phyloP scores from a whole-genome alignment of 2,113 vertebrate genomes.

The Daubentonia madagascariensis region DNA sequence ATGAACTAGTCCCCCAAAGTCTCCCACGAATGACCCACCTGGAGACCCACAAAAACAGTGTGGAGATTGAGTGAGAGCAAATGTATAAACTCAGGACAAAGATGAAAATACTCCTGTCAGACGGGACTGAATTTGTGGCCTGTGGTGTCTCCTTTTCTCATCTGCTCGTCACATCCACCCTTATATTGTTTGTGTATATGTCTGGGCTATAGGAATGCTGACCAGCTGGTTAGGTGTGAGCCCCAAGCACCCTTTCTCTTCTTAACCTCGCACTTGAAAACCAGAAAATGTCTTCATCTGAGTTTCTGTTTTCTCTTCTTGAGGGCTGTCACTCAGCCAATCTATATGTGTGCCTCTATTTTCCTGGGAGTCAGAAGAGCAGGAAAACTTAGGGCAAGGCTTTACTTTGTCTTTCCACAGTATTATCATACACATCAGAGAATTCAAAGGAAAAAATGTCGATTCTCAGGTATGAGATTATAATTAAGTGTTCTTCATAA shows the following conservation, averaged over 20 bases:
- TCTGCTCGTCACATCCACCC: neutral
- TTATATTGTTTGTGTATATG: neutral
- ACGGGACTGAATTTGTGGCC: neutral
- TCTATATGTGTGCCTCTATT: neutral
- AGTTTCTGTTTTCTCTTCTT: neutral
- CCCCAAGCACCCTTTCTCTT: neutral
- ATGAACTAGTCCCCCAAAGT: neutral
- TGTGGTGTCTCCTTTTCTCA: neutral
- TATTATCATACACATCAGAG: neutral
- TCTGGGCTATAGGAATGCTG: neutral
- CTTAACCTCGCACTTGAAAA: slow-evolving; percentile 5
- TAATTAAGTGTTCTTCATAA: neutral
- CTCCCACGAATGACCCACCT: neutral
- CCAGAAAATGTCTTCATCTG: neutral
- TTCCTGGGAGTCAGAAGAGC: slow-evolving; percentile 2
- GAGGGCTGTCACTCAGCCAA: neutral
- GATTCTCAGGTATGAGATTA: neutral
- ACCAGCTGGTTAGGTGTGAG: neutral
- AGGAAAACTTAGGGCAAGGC: neutral
- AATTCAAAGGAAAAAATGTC: neutral
- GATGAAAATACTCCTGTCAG: neutral
- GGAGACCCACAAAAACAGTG: neutral
- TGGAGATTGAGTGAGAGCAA: neutral
- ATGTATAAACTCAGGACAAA: neutral
- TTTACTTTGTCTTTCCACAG: neutral